Evolutionary conservation across 2,113 vertebrate species (phyloP).

Genomic region (Hyaena hyaena): DNA sequence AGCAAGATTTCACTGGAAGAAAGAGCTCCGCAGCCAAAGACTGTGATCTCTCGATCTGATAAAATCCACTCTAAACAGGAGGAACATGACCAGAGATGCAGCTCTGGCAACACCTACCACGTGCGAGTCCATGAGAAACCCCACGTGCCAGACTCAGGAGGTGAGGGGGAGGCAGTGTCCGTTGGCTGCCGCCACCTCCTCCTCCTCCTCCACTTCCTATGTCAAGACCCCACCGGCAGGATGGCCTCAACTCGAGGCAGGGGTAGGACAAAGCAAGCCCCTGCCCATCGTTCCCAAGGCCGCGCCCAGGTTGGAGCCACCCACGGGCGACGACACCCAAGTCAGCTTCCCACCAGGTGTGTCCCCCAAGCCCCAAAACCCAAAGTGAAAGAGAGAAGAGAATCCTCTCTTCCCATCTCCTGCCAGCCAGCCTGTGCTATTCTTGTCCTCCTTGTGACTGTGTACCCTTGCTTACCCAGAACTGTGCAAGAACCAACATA

Average conservation of each 20-base stretch:
- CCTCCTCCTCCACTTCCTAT: background rate
- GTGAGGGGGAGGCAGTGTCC: background rate
- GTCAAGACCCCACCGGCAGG: background rate
- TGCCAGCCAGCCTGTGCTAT: rapidly evolving
- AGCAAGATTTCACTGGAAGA: background rate
- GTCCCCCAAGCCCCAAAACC: background rate
- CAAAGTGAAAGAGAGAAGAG: background rate
- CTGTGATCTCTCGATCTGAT: background rate
- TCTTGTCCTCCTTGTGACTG: background rate
- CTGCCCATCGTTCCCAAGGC: background rate
- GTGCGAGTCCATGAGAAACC: background rate
- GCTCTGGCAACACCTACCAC: background rate
- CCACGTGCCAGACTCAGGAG: rapidly evolving
- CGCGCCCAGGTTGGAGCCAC: background rate
- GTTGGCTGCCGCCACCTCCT: background rate
- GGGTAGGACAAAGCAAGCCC: background rate
- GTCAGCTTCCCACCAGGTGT: background rate
- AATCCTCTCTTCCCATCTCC: rapidly evolving
- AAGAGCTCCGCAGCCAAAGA: background rate
- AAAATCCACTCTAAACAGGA: background rate
- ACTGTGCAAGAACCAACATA: background rate
- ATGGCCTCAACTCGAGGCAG: background rate
- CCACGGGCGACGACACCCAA: rapidly evolving
- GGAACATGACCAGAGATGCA: rapidly evolving
- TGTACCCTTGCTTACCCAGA: rapidly evolving